Evolutionary conservation across 2,888 invertebrate genomes (phyloP).

Genomic region (Hypolimnas misippus): DNA sequence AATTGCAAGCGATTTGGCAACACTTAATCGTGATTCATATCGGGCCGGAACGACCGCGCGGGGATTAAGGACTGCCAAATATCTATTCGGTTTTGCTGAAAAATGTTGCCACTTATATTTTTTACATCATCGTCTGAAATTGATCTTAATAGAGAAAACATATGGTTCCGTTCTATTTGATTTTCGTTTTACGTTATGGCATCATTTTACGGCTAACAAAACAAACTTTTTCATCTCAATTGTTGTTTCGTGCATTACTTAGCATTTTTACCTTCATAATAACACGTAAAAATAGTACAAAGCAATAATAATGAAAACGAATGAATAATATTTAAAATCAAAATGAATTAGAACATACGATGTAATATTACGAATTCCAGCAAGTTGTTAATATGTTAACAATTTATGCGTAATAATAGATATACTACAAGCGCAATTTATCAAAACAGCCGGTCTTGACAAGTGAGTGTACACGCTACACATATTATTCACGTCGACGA

Average conservation of each 20-base stretch:
- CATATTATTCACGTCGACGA: constrained; percentile 47
- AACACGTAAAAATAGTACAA: too few relatives aligned
- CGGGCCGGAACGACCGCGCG: constrained; percentile 72
- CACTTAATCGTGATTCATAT: constrained; percentile 83
- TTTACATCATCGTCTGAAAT: constrained; percentile 27
- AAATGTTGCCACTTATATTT: constrained; percentile 44
- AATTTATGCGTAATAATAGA: constrained; percentile 40
- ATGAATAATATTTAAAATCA: constrained; percentile 1
- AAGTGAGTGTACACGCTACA: constrained; percentile 40
- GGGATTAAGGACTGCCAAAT: constrained; percentile 76
- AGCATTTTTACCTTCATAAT: background rate
- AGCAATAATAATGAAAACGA: too few relatives aligned
- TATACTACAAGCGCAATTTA: constrained; percentile 36
- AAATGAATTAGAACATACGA: background rate
- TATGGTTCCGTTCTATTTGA: constrained; percentile 19
- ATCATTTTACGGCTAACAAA: background rate
- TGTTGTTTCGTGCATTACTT: too few relatives aligned
- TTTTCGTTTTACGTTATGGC: constrained; percentile 19
- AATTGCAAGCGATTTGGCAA: constrained; percentile 83
- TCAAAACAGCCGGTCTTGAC: constrained; percentile 43
- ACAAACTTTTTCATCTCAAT: too few relatives aligned
- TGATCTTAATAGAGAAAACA: constrained; percentile 31
- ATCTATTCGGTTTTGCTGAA: constrained; percentile 60
- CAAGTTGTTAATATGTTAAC: constrained; percentile 30
- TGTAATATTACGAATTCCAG: constrained; percentile 14